phyloP scores from a whole-genome alignment of 2,888 invertebrate genomes.

The Eupithecia subfuscata region DNA sequence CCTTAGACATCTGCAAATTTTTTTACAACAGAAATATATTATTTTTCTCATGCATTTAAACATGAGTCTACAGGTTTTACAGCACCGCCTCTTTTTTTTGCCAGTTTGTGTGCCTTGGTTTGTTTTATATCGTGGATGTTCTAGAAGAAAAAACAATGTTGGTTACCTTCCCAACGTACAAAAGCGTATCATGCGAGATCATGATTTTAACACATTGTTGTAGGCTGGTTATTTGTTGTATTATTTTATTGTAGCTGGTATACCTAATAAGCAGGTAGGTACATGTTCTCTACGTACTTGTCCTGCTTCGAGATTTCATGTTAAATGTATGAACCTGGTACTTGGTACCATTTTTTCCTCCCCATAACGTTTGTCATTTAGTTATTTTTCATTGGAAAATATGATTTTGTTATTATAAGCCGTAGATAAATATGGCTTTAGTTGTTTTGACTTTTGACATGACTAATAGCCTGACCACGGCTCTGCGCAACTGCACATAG shows the following conservation, averaged over 20 bases:
- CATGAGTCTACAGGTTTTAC: neutral
- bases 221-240: neutral
- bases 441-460: neutral
- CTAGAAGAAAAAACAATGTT: neutral
- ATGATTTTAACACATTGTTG: neutral
- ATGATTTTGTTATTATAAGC: neutral
- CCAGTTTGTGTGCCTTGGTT: neutral
- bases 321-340: neutral
- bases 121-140: neutral
- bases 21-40: neutral
- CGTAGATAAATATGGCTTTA: neutral
- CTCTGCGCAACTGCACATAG: neutral
- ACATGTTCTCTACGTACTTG: slow-evolving; percentile 1
- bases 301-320: neutral
- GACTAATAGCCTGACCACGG: neutral
- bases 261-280: neutral
- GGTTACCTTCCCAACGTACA: neutral
- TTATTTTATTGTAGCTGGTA: no score
- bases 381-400: neutral
- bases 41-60: neutral
- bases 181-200: neutral
- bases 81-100: neutral
- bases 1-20: neutral
- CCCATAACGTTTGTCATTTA: neutral
- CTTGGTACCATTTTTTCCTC: neutral